These are phyloP conservation scores for Dryobotodes eremita DNA, from an alignment of 2,888 invertebrate species.

Conservation along the genomic window DNA sequence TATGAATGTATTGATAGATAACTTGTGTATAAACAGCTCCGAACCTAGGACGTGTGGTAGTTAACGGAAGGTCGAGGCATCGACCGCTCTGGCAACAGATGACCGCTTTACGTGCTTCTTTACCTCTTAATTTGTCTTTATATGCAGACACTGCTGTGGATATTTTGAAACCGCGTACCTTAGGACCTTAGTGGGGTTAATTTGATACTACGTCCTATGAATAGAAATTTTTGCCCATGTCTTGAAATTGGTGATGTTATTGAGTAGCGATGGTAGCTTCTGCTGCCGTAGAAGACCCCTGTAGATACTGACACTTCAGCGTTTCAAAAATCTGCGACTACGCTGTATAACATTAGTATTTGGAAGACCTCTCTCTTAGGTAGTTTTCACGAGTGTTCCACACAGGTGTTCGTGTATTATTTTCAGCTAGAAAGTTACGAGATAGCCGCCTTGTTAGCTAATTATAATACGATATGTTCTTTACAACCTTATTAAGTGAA, in stretches of 20 bases:
- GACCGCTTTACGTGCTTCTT: constrained; percentile 45
- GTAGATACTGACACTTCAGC: not conserved
- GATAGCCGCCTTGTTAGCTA: not conserved
- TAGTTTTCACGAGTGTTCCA: not conserved
- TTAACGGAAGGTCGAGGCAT: constrained; percentile 15
- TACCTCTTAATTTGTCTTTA: constrained; percentile 20
- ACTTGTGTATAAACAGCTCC: constrained; percentile 26
- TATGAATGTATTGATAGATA: constrained; percentile 10
- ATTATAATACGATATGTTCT: constrained; percentile 21
- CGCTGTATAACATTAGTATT: not conserved
- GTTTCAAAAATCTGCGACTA: not conserved
- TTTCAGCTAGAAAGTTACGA: not conserved
- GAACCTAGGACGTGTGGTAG: constrained; percentile 14
- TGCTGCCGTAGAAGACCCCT: not conserved
- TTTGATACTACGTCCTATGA: constrained; percentile 9
- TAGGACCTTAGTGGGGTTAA: constrained; percentile 7
- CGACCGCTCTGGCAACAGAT: constrained; percentile 10
- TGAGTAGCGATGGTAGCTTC: not conserved
- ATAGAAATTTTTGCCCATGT: not conserved
- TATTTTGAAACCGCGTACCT: constrained; percentile 27
- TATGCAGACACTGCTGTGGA: constrained; percentile 19
- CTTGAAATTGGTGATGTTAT: not conserved
- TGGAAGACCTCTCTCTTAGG: not conserved
- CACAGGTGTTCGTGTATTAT: not conserved
- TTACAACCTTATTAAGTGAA: constrained; percentile 27